Conservation (phyloP, 2,113 vertebrate genomes). For the Leucopternis melanops region DNA sequence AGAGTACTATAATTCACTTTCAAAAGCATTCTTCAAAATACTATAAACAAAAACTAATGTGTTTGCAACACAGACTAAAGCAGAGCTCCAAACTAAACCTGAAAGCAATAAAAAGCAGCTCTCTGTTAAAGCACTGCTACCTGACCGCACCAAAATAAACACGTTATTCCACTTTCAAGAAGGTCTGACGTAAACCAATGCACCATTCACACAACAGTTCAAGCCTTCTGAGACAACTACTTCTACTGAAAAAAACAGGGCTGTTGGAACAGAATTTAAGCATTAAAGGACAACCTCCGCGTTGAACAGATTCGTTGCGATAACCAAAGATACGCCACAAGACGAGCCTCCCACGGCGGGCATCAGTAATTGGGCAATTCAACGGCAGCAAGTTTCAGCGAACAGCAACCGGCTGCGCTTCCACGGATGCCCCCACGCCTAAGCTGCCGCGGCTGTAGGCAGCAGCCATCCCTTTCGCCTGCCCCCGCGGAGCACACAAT, state of each 20-base stretch:
- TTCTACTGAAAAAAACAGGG: rapidly evolving
- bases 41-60: rapidly evolving
- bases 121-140: neutral
- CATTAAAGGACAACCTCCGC: neutral
- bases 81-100: neutral
- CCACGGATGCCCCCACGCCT: rapidly evolving
- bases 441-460: rapidly evolving
- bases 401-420: rapidly evolving
- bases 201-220: neutral
- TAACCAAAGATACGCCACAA: rapidly evolving
- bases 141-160: neutral
- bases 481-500: neutral
- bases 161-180: neutral
- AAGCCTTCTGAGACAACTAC: neutral
- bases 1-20: neutral
- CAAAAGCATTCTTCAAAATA: neutral
- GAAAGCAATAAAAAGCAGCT: neutral
- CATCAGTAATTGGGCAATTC: rapidly evolving
- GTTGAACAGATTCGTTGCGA: rapidly evolving
- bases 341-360: rapidly evolving
- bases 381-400: rapidly evolving
- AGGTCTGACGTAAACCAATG: neutral
- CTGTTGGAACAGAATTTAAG: neutral
- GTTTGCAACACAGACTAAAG: neutral
- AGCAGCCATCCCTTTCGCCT: neutral